Percentiles rank a stretch among this genome's conserved stretches.
Evolutionary conservation across 2,113 vertebrate species (phyloP).

Genomic region (Typhlomys cinereus): DNA sequence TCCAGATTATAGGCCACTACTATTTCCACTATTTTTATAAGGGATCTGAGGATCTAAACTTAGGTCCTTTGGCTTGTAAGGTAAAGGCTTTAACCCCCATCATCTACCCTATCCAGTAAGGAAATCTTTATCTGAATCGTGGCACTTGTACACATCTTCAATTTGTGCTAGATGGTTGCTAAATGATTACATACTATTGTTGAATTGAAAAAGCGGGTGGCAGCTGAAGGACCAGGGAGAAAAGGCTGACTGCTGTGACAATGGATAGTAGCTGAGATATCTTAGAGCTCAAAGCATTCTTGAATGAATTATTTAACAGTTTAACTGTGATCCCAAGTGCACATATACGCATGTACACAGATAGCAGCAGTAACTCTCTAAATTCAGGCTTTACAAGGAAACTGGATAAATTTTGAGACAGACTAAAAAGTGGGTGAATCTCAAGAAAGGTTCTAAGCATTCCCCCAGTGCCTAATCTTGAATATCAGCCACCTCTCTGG

Average conservation of each 20-base stretch:
- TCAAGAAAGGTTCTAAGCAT: not conserved
- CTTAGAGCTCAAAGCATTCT: not conserved
- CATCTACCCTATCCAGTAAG: no score
- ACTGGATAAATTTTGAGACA: slow-evolving; percentile 8
- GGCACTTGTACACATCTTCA: not conserved
- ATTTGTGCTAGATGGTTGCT: not conserved
- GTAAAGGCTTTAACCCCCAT: no score
- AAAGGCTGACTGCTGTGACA: not conserved
- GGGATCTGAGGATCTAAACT: no score
- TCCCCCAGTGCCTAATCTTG: not conserved
- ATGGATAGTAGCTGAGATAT: not conserved
- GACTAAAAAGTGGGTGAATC: not conserved
- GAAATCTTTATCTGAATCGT: not conserved
- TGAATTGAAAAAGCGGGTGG: not conserved
- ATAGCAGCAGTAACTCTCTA: not conserved
- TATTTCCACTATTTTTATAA: no score
- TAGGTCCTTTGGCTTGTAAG: no score
- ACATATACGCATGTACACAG: not conserved
- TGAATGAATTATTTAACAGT: not conserved
- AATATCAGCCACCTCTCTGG: slow-evolving; percentile 12
- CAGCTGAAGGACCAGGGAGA: not conserved
- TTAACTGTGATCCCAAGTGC: slow-evolving; percentile 4
- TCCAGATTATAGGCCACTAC: no score
- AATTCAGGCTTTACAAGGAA: slow-evolving; percentile 5
- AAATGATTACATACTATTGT: not conserved